Percentiles rank a stretch among this genome's conserved stretches.
phyloP scores from a whole-genome alignment of 2,888 invertebrate genomes.

The Nomada flava region DNA sequence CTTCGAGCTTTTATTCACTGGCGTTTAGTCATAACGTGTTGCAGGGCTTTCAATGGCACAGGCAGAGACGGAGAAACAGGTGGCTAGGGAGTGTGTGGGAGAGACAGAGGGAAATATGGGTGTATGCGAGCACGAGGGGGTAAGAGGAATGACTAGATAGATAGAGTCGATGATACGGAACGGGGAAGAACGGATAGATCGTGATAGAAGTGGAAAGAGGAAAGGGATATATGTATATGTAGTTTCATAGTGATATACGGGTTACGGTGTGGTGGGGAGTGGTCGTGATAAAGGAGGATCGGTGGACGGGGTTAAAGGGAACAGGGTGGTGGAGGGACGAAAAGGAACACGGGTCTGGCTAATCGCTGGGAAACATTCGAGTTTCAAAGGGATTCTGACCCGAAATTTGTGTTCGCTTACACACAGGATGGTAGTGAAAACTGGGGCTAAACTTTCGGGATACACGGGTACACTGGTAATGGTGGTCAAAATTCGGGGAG shows the following conservation, averaged over 20 bases:
- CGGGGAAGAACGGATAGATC: conserved; percentile 17
- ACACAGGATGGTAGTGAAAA: background rate
- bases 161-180: conserved; percentile 32
- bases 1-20: conserved; percentile 76
- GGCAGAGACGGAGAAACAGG: conserved; percentile 18
- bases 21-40: conserved; percentile 73
- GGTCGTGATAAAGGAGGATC: conserved; percentile 11
- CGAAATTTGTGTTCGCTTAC: background rate
- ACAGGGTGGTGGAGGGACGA: background rate
- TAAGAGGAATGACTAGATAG: background rate
- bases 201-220: conserved; percentile 18
- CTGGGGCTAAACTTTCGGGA: too few species aligned
- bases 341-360: background rate
- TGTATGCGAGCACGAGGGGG: too few species aligned
- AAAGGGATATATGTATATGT: background rate
- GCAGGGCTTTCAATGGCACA: conserved; percentile 67
- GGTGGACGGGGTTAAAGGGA: conserved; percentile 9
- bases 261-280: background rate
- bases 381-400: conserved; percentile 30
- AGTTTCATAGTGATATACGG: conserved; percentile 3
- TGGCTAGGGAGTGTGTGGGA: background rate
- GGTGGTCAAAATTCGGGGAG: too few species aligned
- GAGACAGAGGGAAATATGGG: background rate
- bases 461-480: too few species aligned
- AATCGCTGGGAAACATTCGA: conserved; percentile 33